Base-by-base conservation (phyloP, 2,113 vertebrate genomes). In the Dromas ardeola region DNA sequence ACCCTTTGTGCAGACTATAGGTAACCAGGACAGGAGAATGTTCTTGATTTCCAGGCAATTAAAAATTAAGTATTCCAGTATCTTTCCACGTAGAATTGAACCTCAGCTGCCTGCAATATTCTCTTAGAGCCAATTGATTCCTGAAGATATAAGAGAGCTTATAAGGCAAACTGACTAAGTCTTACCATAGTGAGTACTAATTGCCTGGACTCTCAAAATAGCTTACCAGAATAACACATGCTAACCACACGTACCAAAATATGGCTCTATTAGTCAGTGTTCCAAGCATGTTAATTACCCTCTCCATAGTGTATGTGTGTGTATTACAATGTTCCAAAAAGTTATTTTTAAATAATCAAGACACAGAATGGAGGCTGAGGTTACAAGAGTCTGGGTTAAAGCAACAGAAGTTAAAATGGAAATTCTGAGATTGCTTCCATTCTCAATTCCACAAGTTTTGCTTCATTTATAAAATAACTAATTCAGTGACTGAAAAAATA, bases 201-300 rank as follows among this genome's bases (percentile, higher is more conserved):
- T 59, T 73, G 15, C 62, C 36, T 53, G 59, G 45, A 52, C 43
- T 56, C 50, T 76, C 22, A 42, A 67, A 95, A 86, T 76, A 91
- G 13, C 23, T 73, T 19, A 59, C 17, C 84, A 32, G 38, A 92
- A 47, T 81, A 84, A 92, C 61, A 53, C 65, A 79, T 34, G 55
- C 32, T 78, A 94, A 95, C 94, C 95, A 88, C 85, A 90, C 55
- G 71, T 88, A 91, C 62, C 66, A 88, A 89, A 93, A 76, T 38
- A 59, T 7, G 73, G 66, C n/a, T 47, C 38, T 87, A 43, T 90
- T 91, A 83, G 43, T 97, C 96, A 96, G 13, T 45, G 30, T 47
- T 86, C 45, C 59, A 94, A 85, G 56, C 12, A 93, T 15, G 19
- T 25, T 92, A 84, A 91, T 69, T 93, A 77, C 30, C 21, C 26